These are phyloP conservation scores for Diadema setosum DNA, from an alignment of 35 echinoderm and acorn worm species.

Conservation along the genomic window DNA sequence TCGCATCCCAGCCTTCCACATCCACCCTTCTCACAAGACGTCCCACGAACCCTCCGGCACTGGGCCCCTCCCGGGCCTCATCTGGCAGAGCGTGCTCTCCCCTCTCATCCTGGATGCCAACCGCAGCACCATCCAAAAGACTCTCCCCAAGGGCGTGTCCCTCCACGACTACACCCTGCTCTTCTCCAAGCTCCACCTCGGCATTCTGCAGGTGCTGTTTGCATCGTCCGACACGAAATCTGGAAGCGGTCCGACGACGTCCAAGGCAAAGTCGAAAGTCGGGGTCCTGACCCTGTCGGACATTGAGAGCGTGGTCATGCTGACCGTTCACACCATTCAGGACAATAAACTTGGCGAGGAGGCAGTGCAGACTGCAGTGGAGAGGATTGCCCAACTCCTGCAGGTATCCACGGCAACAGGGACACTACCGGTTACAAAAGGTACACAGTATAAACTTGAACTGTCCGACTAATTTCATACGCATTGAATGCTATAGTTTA, in stretches of 20 bases:
- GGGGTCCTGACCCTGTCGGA: background rate
- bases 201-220: slow-evolving; percentile 31
- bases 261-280: slow-evolving; percentile 4
- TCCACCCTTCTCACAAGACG: background rate
- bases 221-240: background rate
- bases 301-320: slow-evolving; percentile 33
- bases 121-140: background rate
- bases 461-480: too few relatives aligned
- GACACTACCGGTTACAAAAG: slow-evolving; percentile 11
- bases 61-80: slow-evolving; percentile 39
- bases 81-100: slow-evolving; percentile 29
- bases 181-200: slow-evolving; percentile 40
- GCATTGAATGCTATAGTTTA: too few relatives aligned
- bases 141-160: background rate
- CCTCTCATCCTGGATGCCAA: slow-evolving; percentile 3
- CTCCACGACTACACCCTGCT: slow-evolving; percentile 6
- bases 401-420: slow-evolving; percentile 47
- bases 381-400: slow-evolving; percentile 40
- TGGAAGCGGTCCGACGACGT: too few relatives aligned
- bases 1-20: slow-evolving; percentile 48
- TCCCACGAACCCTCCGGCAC: background rate
- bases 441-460: too few relatives aligned
- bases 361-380: slow-evolving; percentile 22
- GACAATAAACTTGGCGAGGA: background rate
- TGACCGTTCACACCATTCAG: background rate